These are phyloP conservation scores for Paguma larvata DNA, from an alignment of 2,797 vertebrate genomes.

Conservation along the genomic window DNA sequence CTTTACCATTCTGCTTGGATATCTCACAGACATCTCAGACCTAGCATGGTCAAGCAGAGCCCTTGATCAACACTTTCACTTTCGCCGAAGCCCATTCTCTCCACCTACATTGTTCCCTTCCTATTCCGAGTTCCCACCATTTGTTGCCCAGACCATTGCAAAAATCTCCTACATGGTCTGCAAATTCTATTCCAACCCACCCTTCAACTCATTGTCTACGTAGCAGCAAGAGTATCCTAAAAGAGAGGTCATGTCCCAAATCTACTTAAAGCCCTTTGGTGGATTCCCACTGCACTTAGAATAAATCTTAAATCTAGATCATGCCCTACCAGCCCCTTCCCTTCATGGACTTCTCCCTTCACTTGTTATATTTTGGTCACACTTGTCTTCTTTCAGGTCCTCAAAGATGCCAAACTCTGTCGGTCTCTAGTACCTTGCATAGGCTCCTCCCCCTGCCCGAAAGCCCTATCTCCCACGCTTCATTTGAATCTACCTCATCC, in stretches of 20 bases:
- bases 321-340: neutral
- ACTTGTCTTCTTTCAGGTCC: neutral
- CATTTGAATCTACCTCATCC: neutral
- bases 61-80: neutral
- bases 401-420: conserved; percentile 10
- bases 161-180: conserved; percentile 3
- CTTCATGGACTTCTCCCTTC: neutral
- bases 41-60: neutral
- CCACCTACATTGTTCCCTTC: neutral
- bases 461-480: neutral
- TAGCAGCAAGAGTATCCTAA: conserved; percentile 25
- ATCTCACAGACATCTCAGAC: conserved; percentile 6
- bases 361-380: neutral
- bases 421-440: neutral
- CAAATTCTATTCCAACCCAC: neutral
- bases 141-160: neutral
- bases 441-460: neutral
- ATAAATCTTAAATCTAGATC: conserved; percentile 7
- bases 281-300: neutral
- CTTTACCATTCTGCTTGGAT: neutral
- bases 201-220: neutral
- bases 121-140: neutral
- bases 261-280: neutral
- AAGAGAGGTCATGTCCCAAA: neutral
- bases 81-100: conserved; percentile 10